phyloP scores from a whole-genome alignment of 2,113 vertebrate species.

The Hemibagrus wyckioides region DNA sequence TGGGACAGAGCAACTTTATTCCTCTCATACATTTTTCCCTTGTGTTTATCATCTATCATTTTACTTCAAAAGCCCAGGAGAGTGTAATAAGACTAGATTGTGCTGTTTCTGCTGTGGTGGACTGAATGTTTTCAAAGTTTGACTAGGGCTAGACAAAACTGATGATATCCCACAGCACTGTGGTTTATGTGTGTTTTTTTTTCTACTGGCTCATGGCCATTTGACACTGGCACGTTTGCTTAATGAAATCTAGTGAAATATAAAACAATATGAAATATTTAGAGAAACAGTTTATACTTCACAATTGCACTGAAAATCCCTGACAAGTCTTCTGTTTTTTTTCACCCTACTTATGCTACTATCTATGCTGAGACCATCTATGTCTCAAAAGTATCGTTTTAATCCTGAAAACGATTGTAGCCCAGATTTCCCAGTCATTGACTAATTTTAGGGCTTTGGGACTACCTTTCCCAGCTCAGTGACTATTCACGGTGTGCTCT shows the following conservation, averaged over 20 bases:
- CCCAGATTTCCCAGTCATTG: neutral
- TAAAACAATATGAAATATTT: neutral
- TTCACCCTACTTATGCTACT: neutral
- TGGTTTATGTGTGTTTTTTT: neutral
- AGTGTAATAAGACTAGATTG: neutral
- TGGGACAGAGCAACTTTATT: conserved; percentile 38
- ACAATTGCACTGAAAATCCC: neutral
- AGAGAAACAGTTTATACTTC: neutral
- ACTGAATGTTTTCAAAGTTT: neutral
- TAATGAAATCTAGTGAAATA: neutral
- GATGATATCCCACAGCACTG: neutral
- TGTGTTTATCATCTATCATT: conserved; percentile 60
- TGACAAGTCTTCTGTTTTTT: neutral
- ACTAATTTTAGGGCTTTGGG: neutral
- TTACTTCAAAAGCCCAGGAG: conserved; percentile 50
- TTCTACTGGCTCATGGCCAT: neutral
- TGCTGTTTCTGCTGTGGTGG: neutral
- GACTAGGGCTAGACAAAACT: neutral
- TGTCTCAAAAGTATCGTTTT: neutral
- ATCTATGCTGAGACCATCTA: neutral
- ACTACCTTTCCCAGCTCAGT: neutral
- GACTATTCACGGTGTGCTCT: neutral
- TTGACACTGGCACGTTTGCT: neutral
- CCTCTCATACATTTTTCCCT: conserved; percentile 31
- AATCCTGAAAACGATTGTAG: neutral